Evolutionary conservation across 1,140 invertebrate genomes (phyloP).

Genomic region (Drosophila gunungcola): DNA sequence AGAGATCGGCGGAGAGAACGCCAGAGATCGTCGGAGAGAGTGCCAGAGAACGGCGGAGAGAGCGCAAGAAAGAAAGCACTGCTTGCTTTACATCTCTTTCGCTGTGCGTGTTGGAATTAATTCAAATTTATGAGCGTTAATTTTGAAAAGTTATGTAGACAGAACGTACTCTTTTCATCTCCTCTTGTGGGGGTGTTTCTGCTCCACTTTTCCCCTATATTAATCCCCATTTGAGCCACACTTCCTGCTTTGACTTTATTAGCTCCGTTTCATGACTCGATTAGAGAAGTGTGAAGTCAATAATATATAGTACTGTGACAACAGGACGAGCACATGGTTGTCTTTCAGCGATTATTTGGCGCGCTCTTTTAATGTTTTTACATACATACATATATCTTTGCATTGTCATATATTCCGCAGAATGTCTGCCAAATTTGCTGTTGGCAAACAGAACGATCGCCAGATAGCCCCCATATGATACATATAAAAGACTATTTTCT

Average conservation of each 20-base stretch:
- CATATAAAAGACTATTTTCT: slow-evolving; percentile 51
- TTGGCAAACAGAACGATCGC: slow-evolving; percentile 60
- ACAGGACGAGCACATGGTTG: slow-evolving; percentile 38
- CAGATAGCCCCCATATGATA: slow-evolving; percentile 37
- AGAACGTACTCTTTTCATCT: slow-evolving; percentile 4
- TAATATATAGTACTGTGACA: slow-evolving; percentile 13
- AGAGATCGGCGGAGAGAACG: not conserved
- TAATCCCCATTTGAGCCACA: slow-evolving; percentile 26
- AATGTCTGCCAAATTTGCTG: slow-evolving; percentile 56
- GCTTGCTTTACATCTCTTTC: slow-evolving; percentile 8
- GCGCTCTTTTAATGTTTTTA: slow-evolving; percentile 30
- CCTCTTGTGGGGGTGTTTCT: slow-evolving; percentile 1
- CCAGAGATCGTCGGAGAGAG: not conserved
- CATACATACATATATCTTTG: slow-evolving; percentile 10
- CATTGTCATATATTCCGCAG: slow-evolving; percentile 30
- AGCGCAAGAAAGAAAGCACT: not conserved
- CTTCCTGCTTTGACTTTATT: slow-evolving; percentile 44
- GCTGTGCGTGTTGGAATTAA: slow-evolving; percentile 58
- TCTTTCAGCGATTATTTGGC: slow-evolving; percentile 27
- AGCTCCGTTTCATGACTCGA: slow-evolving; percentile 20
- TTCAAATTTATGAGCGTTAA: slow-evolving; percentile 77
- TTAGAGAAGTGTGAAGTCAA: slow-evolving; percentile 41
- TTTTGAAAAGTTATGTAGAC: slow-evolving; percentile 43
- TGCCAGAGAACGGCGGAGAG: not conserved
- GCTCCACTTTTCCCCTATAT: slow-evolving; percentile 13